Base-by-base conservation (phyloP, 1,140 invertebrate genomes). In the Apis florea region DNA sequence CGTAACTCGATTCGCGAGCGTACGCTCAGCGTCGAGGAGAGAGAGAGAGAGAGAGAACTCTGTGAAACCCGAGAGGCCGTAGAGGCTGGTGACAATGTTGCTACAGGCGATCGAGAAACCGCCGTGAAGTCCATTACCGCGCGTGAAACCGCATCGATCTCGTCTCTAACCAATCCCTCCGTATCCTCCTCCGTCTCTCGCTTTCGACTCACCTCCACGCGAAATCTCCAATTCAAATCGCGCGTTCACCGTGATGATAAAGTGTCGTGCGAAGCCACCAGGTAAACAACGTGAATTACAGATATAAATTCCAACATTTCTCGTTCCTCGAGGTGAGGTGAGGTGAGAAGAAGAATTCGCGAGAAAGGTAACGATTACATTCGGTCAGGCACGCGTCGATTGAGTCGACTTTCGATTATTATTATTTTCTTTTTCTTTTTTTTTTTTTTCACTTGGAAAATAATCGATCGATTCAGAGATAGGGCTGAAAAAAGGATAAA, bases 1-100 rank as follows among this genome's bases (percentile, higher is more conserved):
- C 79, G 63, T 80, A 80, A 80, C 70, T 80, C 79, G 71, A 74
- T 80, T 74, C 49, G 70, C n/a, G 74, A 54, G 21, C 68, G 49
- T 72, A 47, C 77, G 12, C 56, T 31, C 56, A 19, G 70, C 51
- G 19, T 24, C 31, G 31, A 24, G 24, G 24, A 40, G 31, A n/a
- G n/a, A n/a, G n/a, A n/a, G n/a, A n/a, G n/a, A n/a, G n/a, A n/a
- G n/a, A n/a, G n/a, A 70, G 63, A 54, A 17, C 47, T 21, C 13
- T 51, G 13, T 49, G 70, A 73, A 79, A 79, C 71, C 26, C 53
- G 73, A 76, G 73, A 63, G 49, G 13, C 12, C n/a, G 47, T 11
- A 21, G 24, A n/a, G n/a, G n/a, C 26, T 51, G 26, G 49, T 53
- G 61, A 76, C 63, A 76, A 67, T 76, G 74, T 53, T 70, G 49